phyloP scores from a whole-genome alignment of 2,888 invertebrate genomes.

The Mimachlamys varia region DNA sequence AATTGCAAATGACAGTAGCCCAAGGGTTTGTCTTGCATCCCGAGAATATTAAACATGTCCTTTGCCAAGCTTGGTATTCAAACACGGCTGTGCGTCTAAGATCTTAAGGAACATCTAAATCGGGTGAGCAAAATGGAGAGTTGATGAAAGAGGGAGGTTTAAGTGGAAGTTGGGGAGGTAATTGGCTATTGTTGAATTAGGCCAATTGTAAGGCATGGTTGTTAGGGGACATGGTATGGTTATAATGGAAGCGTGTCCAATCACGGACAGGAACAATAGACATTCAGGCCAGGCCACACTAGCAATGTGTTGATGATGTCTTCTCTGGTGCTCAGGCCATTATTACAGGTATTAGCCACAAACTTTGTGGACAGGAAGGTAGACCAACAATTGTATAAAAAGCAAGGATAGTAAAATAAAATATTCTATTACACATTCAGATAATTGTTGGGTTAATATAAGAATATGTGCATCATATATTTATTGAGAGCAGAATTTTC shows the following conservation, averaged over 20 bases:
- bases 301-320: background rate
- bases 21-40: constrained; percentile 12
- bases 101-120: constrained; percentile 36
- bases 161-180: constrained; percentile 14
- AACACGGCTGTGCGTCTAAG: constrained; percentile 13
- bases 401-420: too few relatives aligned
- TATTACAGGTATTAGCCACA: background rate
- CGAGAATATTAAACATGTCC: constrained; percentile 32
- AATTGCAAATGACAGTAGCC: constrained; percentile 36
- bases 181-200: constrained; percentile 29
- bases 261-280: constrained; percentile 28
- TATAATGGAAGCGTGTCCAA: background rate
- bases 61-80: constrained; percentile 28
- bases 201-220: background rate
- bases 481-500: too few relatives aligned
- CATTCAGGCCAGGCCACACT: background rate
- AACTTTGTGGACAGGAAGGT: too few relatives aligned
- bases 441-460: too few relatives aligned
- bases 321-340: background rate
- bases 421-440: too few relatives aligned
- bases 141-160: constrained; percentile 36
- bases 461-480: too few relatives aligned
- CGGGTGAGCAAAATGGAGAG: constrained; percentile 25
- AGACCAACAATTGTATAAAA: too few relatives aligned
- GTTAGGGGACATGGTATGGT: constrained; percentile 3